Evolutionary conservation across 2,888 invertebrate species (phyloP).

Genomic region (Deroplatys truncata): DNA sequence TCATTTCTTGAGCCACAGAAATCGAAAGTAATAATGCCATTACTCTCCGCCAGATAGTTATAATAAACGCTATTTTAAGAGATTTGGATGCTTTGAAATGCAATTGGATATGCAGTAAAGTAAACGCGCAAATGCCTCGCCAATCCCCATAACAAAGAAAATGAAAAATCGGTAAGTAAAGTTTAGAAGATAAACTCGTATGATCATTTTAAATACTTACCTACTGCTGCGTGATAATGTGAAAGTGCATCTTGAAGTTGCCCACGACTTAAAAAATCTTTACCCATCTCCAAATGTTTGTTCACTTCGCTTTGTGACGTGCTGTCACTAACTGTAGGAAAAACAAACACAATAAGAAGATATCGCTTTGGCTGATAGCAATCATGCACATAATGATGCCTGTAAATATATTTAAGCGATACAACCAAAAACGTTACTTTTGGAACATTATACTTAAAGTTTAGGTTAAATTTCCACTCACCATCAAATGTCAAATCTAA

Average conservation of each 20-base stretch:
- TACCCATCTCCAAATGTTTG: constrained; percentile 90
- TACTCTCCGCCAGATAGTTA: too few species aligned
- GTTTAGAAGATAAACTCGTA: not conserved
- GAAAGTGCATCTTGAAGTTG: constrained; percentile 94
- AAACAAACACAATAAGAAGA: constrained; percentile 30
- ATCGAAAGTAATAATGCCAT: too few species aligned
- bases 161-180: not conserved
- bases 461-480: constrained; percentile 43
- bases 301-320: constrained; percentile 76
- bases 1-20: too few species aligned
- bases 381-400: not conserved
- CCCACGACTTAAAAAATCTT: constrained; percentile 84
- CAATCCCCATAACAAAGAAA: too few species aligned
- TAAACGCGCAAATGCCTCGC: too few species aligned
- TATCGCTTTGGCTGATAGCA: not conserved
- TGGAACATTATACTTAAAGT: not conserved
- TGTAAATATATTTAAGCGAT: not conserved
- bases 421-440: not conserved
- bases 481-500: constrained; percentile 67
- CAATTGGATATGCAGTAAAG: not conserved
- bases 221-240: constrained; percentile 97
- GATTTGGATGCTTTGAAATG: constrained; percentile 12
- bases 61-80: too few species aligned
- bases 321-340: constrained; percentile 62
- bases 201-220: constrained; percentile 50